These are phyloP conservation scores for Lobophora halterata DNA, from an alignment of 2,888 invertebrate genomes.

Conservation along the genomic window DNA sequence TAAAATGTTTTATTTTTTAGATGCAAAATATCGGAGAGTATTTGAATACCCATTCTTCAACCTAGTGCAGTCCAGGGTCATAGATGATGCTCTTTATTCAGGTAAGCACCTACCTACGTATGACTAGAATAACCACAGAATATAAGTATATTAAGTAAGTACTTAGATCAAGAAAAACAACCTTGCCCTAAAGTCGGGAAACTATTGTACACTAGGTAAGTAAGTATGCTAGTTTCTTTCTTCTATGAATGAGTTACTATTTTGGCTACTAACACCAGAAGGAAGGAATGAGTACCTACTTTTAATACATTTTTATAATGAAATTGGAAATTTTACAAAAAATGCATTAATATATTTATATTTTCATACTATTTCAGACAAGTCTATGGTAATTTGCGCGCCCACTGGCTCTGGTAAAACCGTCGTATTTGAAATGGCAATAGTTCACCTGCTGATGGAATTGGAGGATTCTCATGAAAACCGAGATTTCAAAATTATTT, in stretches of 20 bases:
- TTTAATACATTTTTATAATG: too few species aligned
- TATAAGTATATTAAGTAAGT: slow-evolving; percentile 4
- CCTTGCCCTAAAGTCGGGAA: too few species aligned
- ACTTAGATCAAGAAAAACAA: too few species aligned
- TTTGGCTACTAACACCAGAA: too few species aligned
- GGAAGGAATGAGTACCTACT: too few species aligned
- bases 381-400: slow-evolving; percentile 87
- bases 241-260: too few species aligned
- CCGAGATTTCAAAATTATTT: slow-evolving; percentile 85
- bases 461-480: slow-evolving; percentile 59
- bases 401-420: slow-evolving; percentile 94
- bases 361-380: slow-evolving; percentile 65
- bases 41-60: slow-evolving; percentile 86
- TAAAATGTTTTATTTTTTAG: slow-evolving; percentile 49
- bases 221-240: too few species aligned
- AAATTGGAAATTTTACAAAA: too few species aligned
- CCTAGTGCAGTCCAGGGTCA: slow-evolving; percentile 85
- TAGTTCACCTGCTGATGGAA: slow-evolving; percentile 83
- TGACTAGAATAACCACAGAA: too few species aligned
- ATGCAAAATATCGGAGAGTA: slow-evolving; percentile 74
- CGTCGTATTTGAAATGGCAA: slow-evolving; percentile 89
- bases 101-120: slow-evolving; percentile 56
- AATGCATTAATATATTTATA: neutral
- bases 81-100: slow-evolving; percentile 84
- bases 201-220: too few species aligned